These are phyloP conservation scores for Drosophila subsilvestris DNA, from an alignment of 2,888 invertebrate genomes.

Conservation along the genomic window DNA sequence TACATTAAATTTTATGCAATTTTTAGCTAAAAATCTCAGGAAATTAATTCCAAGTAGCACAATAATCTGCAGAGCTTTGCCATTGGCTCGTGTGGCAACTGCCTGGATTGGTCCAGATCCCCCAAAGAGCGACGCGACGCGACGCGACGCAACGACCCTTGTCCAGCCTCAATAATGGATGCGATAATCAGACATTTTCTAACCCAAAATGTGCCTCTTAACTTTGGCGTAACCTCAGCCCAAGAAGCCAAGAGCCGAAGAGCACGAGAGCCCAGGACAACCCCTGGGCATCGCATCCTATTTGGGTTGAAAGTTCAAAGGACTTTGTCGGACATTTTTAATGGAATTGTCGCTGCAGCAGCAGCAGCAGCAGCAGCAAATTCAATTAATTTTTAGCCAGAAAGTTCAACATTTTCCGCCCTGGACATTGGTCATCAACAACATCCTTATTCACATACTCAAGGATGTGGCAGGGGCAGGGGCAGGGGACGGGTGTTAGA, in stretches of 20 bases:
- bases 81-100: not conserved
- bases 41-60: no score
- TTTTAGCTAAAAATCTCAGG: no score
- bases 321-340: constrained; percentile 63
- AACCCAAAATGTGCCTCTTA: constrained; percentile 64
- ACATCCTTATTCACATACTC: constrained; percentile 1
- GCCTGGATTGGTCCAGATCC: constrained; percentile 32
- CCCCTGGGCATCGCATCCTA: constrained; percentile 21
- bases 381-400: constrained; percentile 66
- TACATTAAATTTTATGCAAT: no score
- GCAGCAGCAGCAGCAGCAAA: constrained; percentile 52
- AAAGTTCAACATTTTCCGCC: constrained; percentile 61
- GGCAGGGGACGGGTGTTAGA: constrained; percentile 11
- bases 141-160: no score
- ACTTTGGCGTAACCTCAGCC: constrained; percentile 1
- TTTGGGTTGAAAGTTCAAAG: constrained; percentile 39
- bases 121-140: no score
- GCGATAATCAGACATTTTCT: constrained; percentile 60
- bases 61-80: not conserved
- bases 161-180: constrained; percentile 36
- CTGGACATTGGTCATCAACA: constrained; percentile 26
- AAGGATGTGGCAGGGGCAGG: constrained; percentile 13
- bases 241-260: constrained; percentile 1
- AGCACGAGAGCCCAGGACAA: no score
- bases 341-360: constrained; percentile 65